These are phyloP conservation scores for Tetraodon nigroviridis DNA, from an alignment of 2,113 vertebrate species.

Conservation along the genomic window DNA sequence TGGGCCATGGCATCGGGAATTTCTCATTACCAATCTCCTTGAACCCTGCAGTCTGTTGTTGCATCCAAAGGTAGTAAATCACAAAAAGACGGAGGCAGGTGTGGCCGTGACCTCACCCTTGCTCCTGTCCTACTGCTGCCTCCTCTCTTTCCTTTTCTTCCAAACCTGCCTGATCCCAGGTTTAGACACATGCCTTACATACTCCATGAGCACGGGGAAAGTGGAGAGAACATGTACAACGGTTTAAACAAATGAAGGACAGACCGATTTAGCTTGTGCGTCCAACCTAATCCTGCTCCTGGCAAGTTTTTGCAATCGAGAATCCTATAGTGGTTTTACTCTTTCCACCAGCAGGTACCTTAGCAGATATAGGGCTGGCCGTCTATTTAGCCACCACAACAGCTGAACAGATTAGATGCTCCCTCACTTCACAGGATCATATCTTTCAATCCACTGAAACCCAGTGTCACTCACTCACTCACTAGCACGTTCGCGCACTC, in stretches of 20 bases:
- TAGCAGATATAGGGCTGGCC: constrained; percentile 27
- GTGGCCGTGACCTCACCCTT: constrained; percentile 68
- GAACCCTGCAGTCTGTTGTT: constrained; percentile 71
- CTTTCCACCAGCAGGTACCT: constrained; percentile 39
- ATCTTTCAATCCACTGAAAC: constrained; percentile 54
- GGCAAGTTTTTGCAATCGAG: constrained; percentile 1
- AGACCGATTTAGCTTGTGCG: constrained; percentile 5
- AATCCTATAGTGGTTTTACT: constrained; percentile 28
- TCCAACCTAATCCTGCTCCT: not conserved
- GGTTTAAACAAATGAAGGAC: constrained; percentile 14
- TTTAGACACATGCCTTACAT: constrained; percentile 8
- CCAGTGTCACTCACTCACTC: constrained; percentile 44
- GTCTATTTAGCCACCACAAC: constrained; percentile 44
- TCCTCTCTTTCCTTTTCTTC: constrained; percentile 14
- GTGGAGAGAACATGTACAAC: not conserved
- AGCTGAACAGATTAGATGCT: constrained; percentile 58
- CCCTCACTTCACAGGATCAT: constrained; percentile 26
- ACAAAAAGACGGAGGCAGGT: constrained; percentile 73
- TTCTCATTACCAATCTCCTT: constrained; percentile 83
- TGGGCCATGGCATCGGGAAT: constrained; percentile 76
- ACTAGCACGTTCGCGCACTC: constrained; percentile 41
- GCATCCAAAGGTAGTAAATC: constrained; percentile 75
- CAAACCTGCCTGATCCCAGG: constrained; percentile 8
- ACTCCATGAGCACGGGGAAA: not conserved
- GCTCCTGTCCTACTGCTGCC: constrained; percentile 24